Evolutionary conservation across 2,888 invertebrate species (phyloP).

Genomic region (Melanostoma mellinum): DNA sequence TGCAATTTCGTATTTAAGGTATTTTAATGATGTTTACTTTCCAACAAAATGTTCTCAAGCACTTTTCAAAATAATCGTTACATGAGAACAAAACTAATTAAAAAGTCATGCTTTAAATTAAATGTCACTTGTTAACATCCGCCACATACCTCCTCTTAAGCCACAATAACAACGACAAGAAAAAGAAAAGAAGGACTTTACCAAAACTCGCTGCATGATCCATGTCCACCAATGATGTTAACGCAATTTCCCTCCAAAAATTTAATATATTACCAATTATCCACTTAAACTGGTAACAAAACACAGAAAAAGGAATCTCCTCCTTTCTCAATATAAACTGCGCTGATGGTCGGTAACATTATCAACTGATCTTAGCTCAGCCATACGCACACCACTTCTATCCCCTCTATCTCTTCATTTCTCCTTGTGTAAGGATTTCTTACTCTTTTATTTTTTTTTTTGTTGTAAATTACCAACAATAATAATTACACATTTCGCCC

Average conservation of each 20-base stretch:
- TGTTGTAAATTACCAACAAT: conserved; percentile 66
- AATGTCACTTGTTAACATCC: conserved; percentile 64
- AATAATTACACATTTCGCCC: conserved; percentile 72
- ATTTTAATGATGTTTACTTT: no score
- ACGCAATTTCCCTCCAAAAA: conserved; percentile 55
- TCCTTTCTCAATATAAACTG: conserved; percentile 26
- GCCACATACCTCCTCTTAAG: conserved; percentile 57
- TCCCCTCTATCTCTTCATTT: neutral
- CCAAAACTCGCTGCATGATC: conserved; percentile 2
- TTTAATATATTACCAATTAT: conserved; percentile 69
- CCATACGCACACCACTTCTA: conserved; percentile 13
- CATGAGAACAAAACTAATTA: conserved; percentile 52
- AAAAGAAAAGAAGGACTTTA: neutral
- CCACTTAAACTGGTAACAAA: conserved; percentile 52
- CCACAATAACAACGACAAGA: neutral
- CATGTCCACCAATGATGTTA: conserved; percentile 57
- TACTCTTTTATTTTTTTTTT: conserved; percentile 8
- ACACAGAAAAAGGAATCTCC: conserved; percentile 16
- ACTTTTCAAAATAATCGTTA: conserved; percentile 3
- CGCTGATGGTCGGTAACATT: conserved; percentile 16
- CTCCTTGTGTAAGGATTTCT: conserved; percentile 13
- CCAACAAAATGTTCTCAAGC: no score
- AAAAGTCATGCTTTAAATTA: conserved; percentile 53
- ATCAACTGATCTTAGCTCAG: conserved; percentile 19
- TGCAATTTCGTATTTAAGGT: no score